Evolutionary conservation across 2,113 vertebrate species (phyloP), one percentile per base, ranked within the genome.

Genomic region (Nothobranchius kuhntae): DNA sequence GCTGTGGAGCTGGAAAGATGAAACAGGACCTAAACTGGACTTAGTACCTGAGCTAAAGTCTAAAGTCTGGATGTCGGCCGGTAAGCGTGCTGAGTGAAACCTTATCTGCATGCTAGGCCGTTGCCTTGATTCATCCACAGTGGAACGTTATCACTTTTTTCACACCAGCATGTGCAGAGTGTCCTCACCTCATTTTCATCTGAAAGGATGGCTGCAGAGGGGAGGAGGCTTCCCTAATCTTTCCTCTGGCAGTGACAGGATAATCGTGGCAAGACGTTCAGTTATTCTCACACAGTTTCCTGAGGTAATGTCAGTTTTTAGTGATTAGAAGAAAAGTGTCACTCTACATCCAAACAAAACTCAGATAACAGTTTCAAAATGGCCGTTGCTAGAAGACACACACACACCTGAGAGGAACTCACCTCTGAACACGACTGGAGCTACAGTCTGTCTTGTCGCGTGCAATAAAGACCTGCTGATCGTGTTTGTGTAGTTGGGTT

Each of bases 81-180:
- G 54, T 47, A 66, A 50, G 62, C 55, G 1, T 38, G 63, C 68
- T 48, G 65, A 67, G 53, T 54, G 7, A 61, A 71, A 65, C 17
- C 55, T 63, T 76, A 81, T 74, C 69, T 57, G 56, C 53, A 48
- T 64, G 59, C 10, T 9, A 68, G 26, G 61, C 52, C 64, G 73
- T 75, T 68, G 61, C 68, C 53, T 65, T 70, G 61, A 81, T 72
- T 62, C 66, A 40, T 55, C 36, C 35, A 42, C 69, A 71, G 63
- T 1, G 17, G 57, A 71, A 54, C 54, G 65, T 57, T 64, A 69
- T 69, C 17, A 2, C 30, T 66, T 53, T 56, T 61, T 65, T 59
- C 38, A 17, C 2, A 9, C 21, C 15, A 35, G 24, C 38, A 24
- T 30, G 5, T 42, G 45, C 10, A 4, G 15, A 26, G 7, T 44